Base-by-base conservation (phyloP, 64 coral and sea anemone genomes). In the Porites australiensis region DNA sequence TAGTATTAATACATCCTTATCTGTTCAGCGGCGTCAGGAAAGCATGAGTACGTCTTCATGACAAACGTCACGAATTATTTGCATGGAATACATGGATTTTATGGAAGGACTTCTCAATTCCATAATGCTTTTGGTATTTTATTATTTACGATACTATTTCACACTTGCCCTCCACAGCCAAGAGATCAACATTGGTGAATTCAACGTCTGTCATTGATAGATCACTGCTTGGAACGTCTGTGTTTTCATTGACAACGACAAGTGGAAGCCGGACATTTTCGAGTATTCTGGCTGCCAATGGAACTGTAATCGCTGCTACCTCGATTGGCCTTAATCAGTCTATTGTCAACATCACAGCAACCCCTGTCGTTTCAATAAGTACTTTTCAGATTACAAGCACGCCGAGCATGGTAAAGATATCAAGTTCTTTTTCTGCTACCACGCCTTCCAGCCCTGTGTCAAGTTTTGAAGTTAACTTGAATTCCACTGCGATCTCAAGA, bases 111-210 rank as follows among this genome's bases (percentile, higher is more conserved):
- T n/a, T 68, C 54, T 57, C 54, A 57, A 9, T 57, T 57, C 2
- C 7, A 37, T 37, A 12, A 57, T 18, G 19, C 48, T 50, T 67
- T 19, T 23, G 18, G 63, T 68, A 18, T 51, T 84, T 84, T 21
- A 16, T 48, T 84, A 84, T 68, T 69, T 19, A 49, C 22, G 67
- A 44, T 84, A 51, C 69, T 44, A 51, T 67, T 68, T 84, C 62
- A 67, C 18, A 68, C 27, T 91, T 91, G 49, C 43, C 79, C 53
- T 91, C 79, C 79, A 80, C 89, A 91, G 89, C 88, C 58, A 81
- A 64, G 75, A 80, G 76, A 8, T 50, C 43, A 64, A 44, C 79
- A 15, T 2, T 84, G 61, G 81, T 50, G 81, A 84, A 69, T 84
- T 84, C 81, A 82, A 75, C 64, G 54, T 64, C 70, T 11, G 23